phyloP scores from a whole-genome alignment of 2,888 invertebrate species.

The Cerastis rubricosa region DNA sequence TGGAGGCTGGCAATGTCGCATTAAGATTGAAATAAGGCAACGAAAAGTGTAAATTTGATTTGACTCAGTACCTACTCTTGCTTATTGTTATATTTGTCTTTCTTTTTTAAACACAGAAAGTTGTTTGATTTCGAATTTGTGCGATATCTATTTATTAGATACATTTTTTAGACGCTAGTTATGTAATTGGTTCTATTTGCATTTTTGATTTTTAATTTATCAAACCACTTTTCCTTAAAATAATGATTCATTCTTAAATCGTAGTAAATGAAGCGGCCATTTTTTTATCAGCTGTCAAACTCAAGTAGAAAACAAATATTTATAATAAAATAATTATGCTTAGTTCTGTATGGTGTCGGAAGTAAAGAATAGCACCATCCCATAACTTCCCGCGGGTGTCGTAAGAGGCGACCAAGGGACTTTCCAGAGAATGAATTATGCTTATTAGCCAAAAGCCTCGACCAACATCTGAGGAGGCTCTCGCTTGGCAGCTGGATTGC shows the following conservation, averaged over 20 bases:
- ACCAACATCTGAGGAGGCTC: too few species aligned
- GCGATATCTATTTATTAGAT: not conserved
- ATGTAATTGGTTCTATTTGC: not conserved
- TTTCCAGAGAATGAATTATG: too few species aligned
- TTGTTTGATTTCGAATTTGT: constrained; percentile 33
- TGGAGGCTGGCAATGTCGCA: constrained; percentile 64
- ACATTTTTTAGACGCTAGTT: not conserved
- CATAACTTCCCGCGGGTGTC: too few species aligned
- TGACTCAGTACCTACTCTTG: constrained; percentile 46
- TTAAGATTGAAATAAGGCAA: constrained; percentile 61
- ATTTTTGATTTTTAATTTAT: not conserved
- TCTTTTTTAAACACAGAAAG: constrained; percentile 30
- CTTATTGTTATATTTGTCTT: constrained; percentile 25
- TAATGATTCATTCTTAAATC: not conserved
- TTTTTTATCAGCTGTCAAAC: not conserved
- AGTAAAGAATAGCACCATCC: too few species aligned
- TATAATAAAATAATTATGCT: too few species aligned
- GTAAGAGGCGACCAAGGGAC: too few species aligned
- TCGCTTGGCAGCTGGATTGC: too few species aligned
- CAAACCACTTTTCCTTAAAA: not conserved
- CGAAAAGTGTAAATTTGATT: constrained; percentile 65
- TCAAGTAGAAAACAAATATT: not conserved
- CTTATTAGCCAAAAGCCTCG: too few species aligned
- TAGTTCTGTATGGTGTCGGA: too few species aligned
- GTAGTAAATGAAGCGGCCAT: not conserved